Evolutionary conservation across 2,797 vertebrate species (phyloP), one percentile per base, ranked within the genome.

Genomic region (Taenioides sp.): DNA sequence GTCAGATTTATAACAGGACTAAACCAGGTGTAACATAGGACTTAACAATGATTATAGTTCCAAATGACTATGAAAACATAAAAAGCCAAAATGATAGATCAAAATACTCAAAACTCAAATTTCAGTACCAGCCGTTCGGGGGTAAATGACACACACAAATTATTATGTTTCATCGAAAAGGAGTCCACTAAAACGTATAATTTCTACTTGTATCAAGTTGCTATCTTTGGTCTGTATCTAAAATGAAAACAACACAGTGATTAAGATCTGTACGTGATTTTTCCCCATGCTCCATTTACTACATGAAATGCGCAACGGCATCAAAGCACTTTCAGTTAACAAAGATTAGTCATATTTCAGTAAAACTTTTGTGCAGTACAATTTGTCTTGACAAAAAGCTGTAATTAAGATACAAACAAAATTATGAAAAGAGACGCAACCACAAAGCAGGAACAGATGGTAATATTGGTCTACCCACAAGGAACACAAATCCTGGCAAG

Each of bases 401-500:
- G 31, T 34, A 63, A 63, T 63, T 63, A 63, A n/a, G 61, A 23
- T 43, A 63, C 61, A 63, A 63, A 63, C 43, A 60, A 63, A 54
- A 49, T 16, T 9, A 71, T 27, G 2, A 71, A 47, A 67, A 64
- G 40, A 12, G 11, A 65, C 4, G 57, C 12, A 7, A n/a, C 23
- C 60, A 50, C 34, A 68, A 52, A 17, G 68, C 59, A 62, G 37
- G 50, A 69, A 49, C 58, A 71, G 69, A 72, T 77, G 73, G 66
- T 18, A 61, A 69, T 23, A 73, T 50, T 16, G 4, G 47, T 73
- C 64, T 11, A 20, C 49, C 75, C 68, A 66, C 5, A 59, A 72
- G 78, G 84, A 74, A 73, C 34, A 71, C 40, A 17, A 28, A 27
- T 37, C 31, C 58, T 75, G 10, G 72, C 62, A 57, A 54, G 47